These are phyloP conservation scores for Pelmatolapia mariae DNA, from an alignment of 2,113 vertebrate genomes.

Conservation along the genomic window DNA sequence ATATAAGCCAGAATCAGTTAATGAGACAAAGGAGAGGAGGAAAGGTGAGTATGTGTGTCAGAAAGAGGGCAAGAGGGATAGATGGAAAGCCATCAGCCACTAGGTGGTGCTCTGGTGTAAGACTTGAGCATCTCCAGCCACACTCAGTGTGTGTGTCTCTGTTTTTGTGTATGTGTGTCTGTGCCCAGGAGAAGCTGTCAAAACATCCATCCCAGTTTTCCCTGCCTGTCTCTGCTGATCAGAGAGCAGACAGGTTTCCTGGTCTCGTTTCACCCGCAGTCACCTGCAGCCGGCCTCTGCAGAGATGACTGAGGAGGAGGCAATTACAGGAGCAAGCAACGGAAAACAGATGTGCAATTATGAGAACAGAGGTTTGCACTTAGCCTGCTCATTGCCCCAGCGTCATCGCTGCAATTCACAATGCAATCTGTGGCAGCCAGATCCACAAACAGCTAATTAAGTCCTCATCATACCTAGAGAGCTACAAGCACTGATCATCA, in stretches of 20 bases:
- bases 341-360: conserved; percentile 71
- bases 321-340: conserved; percentile 57
- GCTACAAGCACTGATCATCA: conserved; percentile 24
- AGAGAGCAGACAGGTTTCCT: conserved; percentile 33
- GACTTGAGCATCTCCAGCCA: neutral
- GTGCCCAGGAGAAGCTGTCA: conserved; percentile 31
- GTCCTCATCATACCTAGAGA: conserved; percentile 47
- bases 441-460: conserved; percentile 57
- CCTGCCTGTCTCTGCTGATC: conserved; percentile 24
- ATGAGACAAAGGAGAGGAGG: neutral
- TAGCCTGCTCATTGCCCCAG: conserved; percentile 52
- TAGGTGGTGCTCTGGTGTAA: conserved; percentile 55
- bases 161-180: neutral
- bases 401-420: conserved; percentile 30
- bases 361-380: conserved; percentile 68
- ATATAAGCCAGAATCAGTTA: neutral
- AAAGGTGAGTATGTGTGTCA: neutral
- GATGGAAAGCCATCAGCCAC: neutral
- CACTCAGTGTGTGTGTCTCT: neutral
- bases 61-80: neutral
- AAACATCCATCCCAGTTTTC: conserved; percentile 43
- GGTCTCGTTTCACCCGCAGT: conserved; percentile 38
- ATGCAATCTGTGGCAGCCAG: conserved; percentile 43
- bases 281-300: conserved; percentile 44
- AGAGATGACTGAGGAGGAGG: conserved; percentile 43